A percentile compares a stretch with the other conserved stretches of the same genome.
Evolutionary conservation across 2,888 invertebrate species (phyloP).

Genomic region (Melanophora roralis): DNA sequence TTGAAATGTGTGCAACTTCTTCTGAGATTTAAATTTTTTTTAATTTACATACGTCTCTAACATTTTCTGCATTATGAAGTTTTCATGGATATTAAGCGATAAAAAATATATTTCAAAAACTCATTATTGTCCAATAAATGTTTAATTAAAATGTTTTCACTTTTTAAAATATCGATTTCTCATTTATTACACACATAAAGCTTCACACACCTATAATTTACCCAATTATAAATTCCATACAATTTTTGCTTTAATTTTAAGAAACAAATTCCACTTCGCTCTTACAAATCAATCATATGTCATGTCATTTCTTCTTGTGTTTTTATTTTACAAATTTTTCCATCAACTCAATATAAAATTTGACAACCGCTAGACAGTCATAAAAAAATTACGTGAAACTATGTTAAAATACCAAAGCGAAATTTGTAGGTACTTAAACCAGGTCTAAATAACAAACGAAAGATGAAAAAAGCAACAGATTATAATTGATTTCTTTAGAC

Average conservation of each 20-base stretch:
- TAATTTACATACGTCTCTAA: constrained; percentile 34
- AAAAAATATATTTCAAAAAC: too few species aligned
- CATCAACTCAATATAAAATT: constrained; percentile 1
- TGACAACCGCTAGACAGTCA: constrained; percentile 28
- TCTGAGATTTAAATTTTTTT: too few species aligned
- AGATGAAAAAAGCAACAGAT: constrained; percentile 23
- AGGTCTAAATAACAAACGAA: constrained; percentile 8
- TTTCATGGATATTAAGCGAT: too few species aligned
- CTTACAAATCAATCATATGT: constrained; percentile 26
- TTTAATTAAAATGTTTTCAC: too few species aligned
- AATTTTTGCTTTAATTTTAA: background rate
- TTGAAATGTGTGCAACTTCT: too few species aligned
- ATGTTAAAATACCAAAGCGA: constrained; percentile 27
- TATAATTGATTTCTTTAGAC: constrained; percentile 57
- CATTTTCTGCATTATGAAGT: constrained; percentile 42
- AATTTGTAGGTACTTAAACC: constrained; percentile 27
- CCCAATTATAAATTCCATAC: background rate
- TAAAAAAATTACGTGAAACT: background rate
- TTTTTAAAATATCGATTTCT: too few species aligned
- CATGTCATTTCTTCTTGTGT: background rate
- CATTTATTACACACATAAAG: background rate
- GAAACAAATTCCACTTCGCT: constrained; percentile 22
- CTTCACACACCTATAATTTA: background rate
- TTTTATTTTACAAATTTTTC: background rate
- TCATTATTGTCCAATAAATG: too few species aligned